Evolutionary conservation across 2,797 vertebrate genomes (phyloP), one percentile per base, ranked within the genome.

Genomic region (Parambassis ranga): DNA sequence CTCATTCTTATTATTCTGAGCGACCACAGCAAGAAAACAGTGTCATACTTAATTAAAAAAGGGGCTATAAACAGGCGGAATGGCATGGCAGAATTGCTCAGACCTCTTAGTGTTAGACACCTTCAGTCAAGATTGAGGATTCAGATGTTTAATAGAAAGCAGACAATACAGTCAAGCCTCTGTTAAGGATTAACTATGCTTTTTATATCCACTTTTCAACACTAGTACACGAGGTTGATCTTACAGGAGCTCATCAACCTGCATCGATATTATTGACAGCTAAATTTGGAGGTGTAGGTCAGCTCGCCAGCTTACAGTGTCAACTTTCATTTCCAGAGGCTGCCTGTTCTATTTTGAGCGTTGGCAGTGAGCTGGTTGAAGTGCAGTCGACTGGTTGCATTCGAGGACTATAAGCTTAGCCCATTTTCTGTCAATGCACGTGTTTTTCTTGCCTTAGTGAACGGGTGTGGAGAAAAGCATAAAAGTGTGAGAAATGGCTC

Each of bases 291-390:
- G 46, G 70, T 16, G 31, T 26, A 62, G 79, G 70, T 87, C 82
- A 79, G 44, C 66, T 28, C 23, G 62, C 75, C 79, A 47, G 77
- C 68, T 58, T 36, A 47, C 85, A 77, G 85, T 88, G 79, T 90
- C 87, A 82, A 68, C 85, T 89, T 91, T 79, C 87, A 85, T 73
- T 77, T 82, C 76, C 58, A 78, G 65, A 63, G 62, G 59, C 82
- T 79, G 77, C 63, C 38, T 46, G 65, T 56, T 77, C 88, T 90
- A 89, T 90, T 89, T 87, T 80, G 33, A 79, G 82, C 32, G 1
- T 44, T 22, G 65, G 46, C 48, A 71, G 65, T 4, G 16, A 74
- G 71, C 56, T 63, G 43, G 72, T 55, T 35, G 22, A 68, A 78
- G 71, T 77, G 73, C 69, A 73, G 76, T 68, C 53, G 31, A 43